A percentile compares a stretch with the other conserved stretches of the same genome.
Conservation (phyloP, 1,140 invertebrate genomes). For the Pachyrhynchus sulphureomaculatus region DNA sequence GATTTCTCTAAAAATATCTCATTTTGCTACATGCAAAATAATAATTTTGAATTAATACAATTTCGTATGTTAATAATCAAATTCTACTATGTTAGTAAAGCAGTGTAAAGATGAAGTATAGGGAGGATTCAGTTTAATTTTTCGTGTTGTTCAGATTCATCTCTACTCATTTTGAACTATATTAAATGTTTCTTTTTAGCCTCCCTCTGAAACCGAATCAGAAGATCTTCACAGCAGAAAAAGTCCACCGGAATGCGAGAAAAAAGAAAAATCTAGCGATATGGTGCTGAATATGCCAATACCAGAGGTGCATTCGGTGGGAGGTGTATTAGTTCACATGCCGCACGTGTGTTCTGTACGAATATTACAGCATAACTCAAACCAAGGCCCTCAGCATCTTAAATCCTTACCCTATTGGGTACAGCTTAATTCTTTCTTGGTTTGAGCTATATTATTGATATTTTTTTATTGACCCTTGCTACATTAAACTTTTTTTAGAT, state of each 20-base stretch:
- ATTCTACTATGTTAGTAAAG: too few species aligned
- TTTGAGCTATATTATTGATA: slow-evolving; percentile 31
- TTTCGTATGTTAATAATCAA: too few species aligned
- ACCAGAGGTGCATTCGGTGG: slow-evolving; percentile 73
- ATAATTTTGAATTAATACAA: too few species aligned
- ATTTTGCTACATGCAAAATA: too few species aligned
- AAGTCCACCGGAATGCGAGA: slow-evolving; percentile 65
- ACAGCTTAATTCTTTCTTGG: slow-evolving; percentile 25
- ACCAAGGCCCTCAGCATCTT: slow-evolving; percentile 28
- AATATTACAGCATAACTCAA: slow-evolving; percentile 46
- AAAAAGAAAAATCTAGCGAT: slow-evolving; percentile 65
- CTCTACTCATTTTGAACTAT: too few species aligned
- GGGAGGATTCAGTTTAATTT: too few species aligned
- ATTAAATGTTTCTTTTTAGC: too few species aligned
- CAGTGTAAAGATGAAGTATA: too few species aligned
- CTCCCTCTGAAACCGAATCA: slow-evolving; percentile 59
- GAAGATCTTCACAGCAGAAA: slow-evolving; percentile 63
- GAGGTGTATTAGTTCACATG: slow-evolving; percentile 84
- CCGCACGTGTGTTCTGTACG: slow-evolving; percentile 76
- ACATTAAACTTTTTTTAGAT: slow-evolving; percentile 63
- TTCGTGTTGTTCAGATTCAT: too few species aligned
- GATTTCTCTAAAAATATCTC: too few species aligned
- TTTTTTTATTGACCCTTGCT: background rate
- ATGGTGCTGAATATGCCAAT: slow-evolving; percentile 64
- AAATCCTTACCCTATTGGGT: slow-evolving; percentile 19